Evolutionary conservation across 2,888 invertebrate genomes (phyloP), one percentile per base, ranked within the genome.

Genomic region (Perdita meconis): DNA sequence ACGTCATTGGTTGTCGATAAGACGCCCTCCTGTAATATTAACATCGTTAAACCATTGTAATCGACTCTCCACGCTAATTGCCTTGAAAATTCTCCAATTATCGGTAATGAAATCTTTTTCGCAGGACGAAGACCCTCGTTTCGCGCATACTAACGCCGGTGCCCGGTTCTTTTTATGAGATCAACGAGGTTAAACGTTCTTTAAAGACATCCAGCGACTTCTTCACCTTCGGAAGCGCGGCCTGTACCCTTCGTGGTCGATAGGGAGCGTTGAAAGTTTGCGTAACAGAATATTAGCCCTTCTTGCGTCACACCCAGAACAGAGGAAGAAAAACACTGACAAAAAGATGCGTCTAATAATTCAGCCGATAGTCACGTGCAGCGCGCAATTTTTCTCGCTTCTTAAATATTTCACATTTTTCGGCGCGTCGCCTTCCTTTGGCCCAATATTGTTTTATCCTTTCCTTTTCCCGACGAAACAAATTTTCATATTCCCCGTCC

Each of bases 161-260:
- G 16, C 47, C 26, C 26, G 50, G 26, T 55, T 34, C 63, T 76
- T 76, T 67, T 72, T 67, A 59, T 44, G 34, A 53, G 53, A 76
- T 80, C 69, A 77, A 55, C 60, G 24, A 44, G 61, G 61, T 80
- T 80, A 80, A 83, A 61, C 61, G 75, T 55, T 75, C 75, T 75
- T 83, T 71, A 64, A 83, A 65, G 70, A 79, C 47, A 6, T 42
- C 53, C 24, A 12, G 0, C 34, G 10, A 8, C 30, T 24, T 56
- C 47, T 51, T 64, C 19, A 60, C 22, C 22, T 13, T 34, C 50
- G 44, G n/a, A 8, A 24, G 47, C 22, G 36, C 34, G 40, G 30
- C 1, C 30, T 13, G 34, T 22, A 24, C 12, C 36, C 34, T 10
- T 2, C n/a, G 59, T 44, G 67, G 61, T 61, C 67, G 60, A 67